Percentiles rank a stretch among this genome's conserved stretches.
phyloP scores from a whole-genome alignment of 2,113 vertebrate species.

The Colaptes auratus region DNA sequence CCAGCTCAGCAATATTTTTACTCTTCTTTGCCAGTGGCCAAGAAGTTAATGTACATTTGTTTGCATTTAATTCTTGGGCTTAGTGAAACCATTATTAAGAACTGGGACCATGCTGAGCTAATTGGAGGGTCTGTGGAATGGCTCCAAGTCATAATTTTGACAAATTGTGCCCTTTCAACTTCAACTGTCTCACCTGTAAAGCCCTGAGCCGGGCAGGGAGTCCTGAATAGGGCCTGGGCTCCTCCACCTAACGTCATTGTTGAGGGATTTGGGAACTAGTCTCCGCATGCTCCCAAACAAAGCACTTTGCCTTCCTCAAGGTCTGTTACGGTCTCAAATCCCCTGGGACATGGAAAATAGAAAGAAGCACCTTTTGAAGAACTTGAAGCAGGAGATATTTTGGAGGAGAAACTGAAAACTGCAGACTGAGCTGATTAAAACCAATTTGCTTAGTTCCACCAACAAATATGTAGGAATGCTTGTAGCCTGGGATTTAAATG shows the following conservation, averaged over 20 bases:
- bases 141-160: neutral
- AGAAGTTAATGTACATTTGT: neutral
- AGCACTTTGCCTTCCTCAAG: neutral
- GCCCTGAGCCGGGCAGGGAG: neutral
- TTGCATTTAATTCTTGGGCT: neutral
- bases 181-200: neutral
- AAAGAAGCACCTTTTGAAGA: neutral
- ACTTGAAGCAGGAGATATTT: neutral
- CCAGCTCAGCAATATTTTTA: neutral
- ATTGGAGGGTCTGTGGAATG: neutral
- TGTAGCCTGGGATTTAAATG: neutral
- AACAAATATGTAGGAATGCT: neutral
- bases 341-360: neutral
- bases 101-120: neutral
- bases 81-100: neutral
- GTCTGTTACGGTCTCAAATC: neutral
- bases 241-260: neutral
- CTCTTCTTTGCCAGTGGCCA: neutral
- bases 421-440: neutral
- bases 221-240: neutral
- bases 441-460: neutral
- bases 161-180: neutral
- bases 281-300: neutral
- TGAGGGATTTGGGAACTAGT: neutral
- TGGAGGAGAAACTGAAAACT: neutral